These are phyloP conservation scores for Pedicia rivosa DNA, from an alignment of 2,888 invertebrate species.

Conservation along the genomic window DNA sequence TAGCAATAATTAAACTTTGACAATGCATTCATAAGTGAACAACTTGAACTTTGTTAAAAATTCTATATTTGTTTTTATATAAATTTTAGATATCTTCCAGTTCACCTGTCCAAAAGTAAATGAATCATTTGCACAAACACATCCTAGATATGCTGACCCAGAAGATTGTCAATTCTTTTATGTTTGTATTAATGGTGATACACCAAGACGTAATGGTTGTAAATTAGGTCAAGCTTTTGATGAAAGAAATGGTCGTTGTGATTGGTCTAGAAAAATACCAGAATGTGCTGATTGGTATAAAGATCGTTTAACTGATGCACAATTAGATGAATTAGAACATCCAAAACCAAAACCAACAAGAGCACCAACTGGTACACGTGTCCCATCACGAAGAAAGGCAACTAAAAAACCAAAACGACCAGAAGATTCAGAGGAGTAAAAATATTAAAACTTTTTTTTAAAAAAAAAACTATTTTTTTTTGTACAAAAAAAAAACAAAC, in stretches of 20 bases:
- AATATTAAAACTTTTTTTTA: too few relatives aligned
- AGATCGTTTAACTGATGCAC: slow-evolving; percentile 62
- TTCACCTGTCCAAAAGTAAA: slow-evolving; percentile 70
- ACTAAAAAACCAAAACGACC: slow-evolving; percentile 16
- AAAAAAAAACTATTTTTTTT: too few relatives aligned
- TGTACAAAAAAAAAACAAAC: too few relatives aligned
- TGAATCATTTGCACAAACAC: slow-evolving; percentile 53
- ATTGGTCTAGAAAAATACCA: slow-evolving; percentile 74
- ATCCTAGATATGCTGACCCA: slow-evolving; percentile 74
- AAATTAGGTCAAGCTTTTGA: slow-evolving; percentile 82
- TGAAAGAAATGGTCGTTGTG: slow-evolving; percentile 59
- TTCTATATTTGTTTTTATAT: slow-evolving; percentile 1
- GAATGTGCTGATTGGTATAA: slow-evolving; percentile 89
- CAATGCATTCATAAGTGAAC: too few relatives aligned
- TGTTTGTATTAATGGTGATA: slow-evolving; percentile 77
- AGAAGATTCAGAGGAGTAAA: slow-evolving; percentile 16
- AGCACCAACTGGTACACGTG: slow-evolving; percentile 32
- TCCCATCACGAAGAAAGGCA: slow-evolving; percentile 22
- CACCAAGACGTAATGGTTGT: slow-evolving; percentile 73
- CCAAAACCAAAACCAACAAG: slow-evolving; percentile 48
- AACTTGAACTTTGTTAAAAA: neutral
- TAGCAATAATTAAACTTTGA: too few relatives aligned
- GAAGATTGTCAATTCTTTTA: slow-evolving; percentile 86
- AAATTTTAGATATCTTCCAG: slow-evolving; percentile 53
- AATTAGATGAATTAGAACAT: slow-evolving; percentile 63